Conservation (phyloP, 2,888 invertebrate genomes). For the Elmis aenea region DNA sequence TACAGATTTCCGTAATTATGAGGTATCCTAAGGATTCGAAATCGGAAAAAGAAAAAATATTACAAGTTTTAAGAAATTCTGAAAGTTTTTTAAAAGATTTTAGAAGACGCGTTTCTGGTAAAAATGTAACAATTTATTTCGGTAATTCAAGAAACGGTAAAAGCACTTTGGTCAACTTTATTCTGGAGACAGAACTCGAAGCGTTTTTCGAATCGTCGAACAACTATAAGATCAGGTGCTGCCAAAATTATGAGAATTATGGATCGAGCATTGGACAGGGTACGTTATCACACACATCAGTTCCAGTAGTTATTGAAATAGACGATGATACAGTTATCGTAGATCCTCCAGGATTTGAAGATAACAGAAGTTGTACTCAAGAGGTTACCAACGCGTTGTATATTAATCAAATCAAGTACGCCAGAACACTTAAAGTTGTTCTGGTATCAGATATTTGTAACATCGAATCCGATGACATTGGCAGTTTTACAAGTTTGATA, state of each 20-base stretch:
- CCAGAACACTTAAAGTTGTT: slow-evolving; percentile 8
- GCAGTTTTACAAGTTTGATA: slow-evolving; percentile 7
- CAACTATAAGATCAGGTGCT: slow-evolving; percentile 4
- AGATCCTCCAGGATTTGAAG: slow-evolving; percentile 15
- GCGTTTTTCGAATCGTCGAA: slow-evolving; percentile 5
- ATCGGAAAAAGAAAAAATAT: slow-evolving; percentile 8
- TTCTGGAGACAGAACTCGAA: slow-evolving; percentile 2
- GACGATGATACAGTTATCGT: slow-evolving; percentile 4
- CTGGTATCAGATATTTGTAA: slow-evolving; percentile 8
- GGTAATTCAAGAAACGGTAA: slow-evolving; percentile 13
- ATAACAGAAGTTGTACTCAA: slow-evolving; percentile 11
- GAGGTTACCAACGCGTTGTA: slow-evolving; percentile 11
- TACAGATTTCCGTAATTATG: too few species aligned
- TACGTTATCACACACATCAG: slow-evolving; percentile 8
- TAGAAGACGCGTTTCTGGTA: slow-evolving; percentile 5
- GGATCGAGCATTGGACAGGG: slow-evolving; percentile 6
- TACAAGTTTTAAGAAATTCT: slow-evolving; percentile 8
- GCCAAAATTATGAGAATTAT: neutral
- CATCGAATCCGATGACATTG: slow-evolving; percentile 11
- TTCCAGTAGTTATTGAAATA: slow-evolving; percentile 5
- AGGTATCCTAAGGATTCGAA: too few species aligned
- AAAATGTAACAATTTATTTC: slow-evolving; percentile 10
- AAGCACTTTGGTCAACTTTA: slow-evolving; percentile 12
- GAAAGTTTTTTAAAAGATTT: slow-evolving; percentile 6
- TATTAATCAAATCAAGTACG: slow-evolving; percentile 14